phyloP scores from a whole-genome alignment of 2,113 vertebrate genomes.

The Ondatra zibethicus region DNA sequence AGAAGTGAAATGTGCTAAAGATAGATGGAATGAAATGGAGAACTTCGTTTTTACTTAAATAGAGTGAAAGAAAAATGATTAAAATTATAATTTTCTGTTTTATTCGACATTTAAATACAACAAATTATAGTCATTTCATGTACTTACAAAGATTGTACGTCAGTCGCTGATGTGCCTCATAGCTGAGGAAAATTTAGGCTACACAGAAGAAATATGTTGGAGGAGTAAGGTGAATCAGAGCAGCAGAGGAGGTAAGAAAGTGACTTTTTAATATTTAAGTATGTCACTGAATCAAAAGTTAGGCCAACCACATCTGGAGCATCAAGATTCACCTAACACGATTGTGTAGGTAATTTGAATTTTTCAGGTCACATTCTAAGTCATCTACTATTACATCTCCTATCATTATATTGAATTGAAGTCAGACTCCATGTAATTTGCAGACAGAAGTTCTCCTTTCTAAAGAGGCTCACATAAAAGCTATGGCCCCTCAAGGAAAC shows the following conservation, averaged over 20 bases:
- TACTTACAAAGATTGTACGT: not conserved
- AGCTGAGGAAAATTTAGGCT: not conserved
- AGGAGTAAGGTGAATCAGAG: not conserved
- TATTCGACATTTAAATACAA: not conserved
- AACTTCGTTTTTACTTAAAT: not conserved
- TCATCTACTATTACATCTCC: not conserved
- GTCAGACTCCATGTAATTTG: not conserved
- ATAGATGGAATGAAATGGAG: not conserved
- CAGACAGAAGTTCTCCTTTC: not conserved
- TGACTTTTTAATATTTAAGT: not conserved
- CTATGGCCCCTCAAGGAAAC: not conserved
- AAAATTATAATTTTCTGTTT: conserved; percentile 17
- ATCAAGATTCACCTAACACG: not conserved
- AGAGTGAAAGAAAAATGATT: not conserved
- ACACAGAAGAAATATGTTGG: not conserved
- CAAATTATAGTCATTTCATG: not conserved
- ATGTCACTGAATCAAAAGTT: conserved; percentile 17
- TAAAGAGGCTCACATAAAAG: not conserved
- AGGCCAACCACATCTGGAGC: not conserved
- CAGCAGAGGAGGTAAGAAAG: not conserved
- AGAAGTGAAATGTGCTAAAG: conserved; percentile 5
- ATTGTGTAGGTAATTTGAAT: not conserved
- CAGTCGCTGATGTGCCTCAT: not conserved
- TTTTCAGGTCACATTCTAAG: conserved; percentile 28
- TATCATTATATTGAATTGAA: conserved; percentile 33